A percentile compares a stretch with the other conserved stretches of the same genome.
These are phyloP conservation scores for Kryptopterus vitreolus DNA, from an alignment of 2,797 vertebrate species.

Conservation along the genomic window DNA sequence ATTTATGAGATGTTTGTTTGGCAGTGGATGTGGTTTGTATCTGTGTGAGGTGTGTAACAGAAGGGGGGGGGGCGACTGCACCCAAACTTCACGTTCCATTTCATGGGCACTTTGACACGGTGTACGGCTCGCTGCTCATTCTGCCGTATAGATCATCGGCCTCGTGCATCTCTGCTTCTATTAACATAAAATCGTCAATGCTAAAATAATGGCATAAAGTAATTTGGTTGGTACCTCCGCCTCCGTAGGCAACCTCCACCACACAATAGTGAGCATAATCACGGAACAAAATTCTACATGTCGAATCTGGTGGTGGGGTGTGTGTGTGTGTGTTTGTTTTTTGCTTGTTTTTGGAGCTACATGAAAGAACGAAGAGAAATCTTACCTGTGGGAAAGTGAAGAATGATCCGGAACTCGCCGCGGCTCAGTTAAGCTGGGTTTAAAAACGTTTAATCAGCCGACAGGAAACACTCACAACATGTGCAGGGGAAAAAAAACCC, in stretches of 20 bases:
- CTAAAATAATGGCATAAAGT: conserved; percentile 7
- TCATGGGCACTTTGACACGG: background rate
- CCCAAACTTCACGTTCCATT: background rate
- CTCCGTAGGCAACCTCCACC: background rate
- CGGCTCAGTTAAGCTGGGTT: conserved; percentile 65
- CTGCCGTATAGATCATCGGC: background rate
- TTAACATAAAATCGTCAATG: background rate
- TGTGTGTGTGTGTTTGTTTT: no score
- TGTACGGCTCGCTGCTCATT: background rate
- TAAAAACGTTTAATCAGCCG: conserved; percentile 59
- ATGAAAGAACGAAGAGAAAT: conserved; percentile 18
- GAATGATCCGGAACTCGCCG: conserved; percentile 64
- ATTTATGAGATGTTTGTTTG: no score
- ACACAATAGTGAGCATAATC: background rate
- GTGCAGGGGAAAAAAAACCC: background rate
- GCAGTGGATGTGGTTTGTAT: background rate
- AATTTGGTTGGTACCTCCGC: background rate
- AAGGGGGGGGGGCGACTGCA: no score
- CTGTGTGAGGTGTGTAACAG: background rate
- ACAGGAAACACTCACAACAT: conserved; percentile 53
- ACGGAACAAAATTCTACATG: background rate
- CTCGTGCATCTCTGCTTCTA: background rate
- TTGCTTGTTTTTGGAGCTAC: conserved; percentile 4
- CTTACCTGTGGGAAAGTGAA: conserved; percentile 68
- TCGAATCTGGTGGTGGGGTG: background rate